These are phyloP conservation scores for Austrolebias charrua DNA, from an alignment of 2,797 vertebrate genomes.

Conservation along the genomic window DNA sequence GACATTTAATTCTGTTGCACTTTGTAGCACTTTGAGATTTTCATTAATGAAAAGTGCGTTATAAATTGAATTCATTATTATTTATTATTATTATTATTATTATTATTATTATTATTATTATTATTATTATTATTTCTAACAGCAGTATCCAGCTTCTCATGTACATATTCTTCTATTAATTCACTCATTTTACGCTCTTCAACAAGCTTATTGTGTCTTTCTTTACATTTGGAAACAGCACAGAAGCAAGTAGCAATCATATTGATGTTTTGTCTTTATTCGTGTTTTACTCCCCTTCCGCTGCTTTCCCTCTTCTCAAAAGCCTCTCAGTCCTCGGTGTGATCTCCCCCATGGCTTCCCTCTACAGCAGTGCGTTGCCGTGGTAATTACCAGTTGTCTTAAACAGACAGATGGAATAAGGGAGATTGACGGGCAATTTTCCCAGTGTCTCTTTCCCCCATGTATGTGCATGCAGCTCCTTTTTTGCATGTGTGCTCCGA, in stretches of 20 bases:
- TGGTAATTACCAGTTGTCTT: constrained; percentile 82
- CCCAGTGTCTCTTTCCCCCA: constrained; percentile 60
- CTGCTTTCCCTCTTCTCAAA: constrained; percentile 36
- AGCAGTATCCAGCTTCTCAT: too few species aligned
- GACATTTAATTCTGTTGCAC: too few species aligned
- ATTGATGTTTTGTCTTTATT: constrained; percentile 47
- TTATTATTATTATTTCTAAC: too few species aligned
- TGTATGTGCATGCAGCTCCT: constrained; percentile 33
- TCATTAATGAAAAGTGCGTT: too few species aligned
- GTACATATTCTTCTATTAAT: constrained; percentile 15
- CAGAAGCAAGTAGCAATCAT: constrained; percentile 43
- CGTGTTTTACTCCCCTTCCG: constrained; percentile 49
- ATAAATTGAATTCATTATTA: too few species aligned
- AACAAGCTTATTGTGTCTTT: constrained; percentile 19
- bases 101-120: too few species aligned
- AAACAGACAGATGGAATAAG: constrained; percentile 83
- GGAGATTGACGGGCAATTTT: constrained; percentile 79
- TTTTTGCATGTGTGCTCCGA: constrained; percentile 25
- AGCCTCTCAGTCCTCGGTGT: constrained; percentile 56
- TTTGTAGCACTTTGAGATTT: too few species aligned
- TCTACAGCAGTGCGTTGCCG: constrained; percentile 71
- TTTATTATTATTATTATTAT: too few species aligned
- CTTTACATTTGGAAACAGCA: constrained; percentile 27
- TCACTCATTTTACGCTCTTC: constrained; percentile 22
- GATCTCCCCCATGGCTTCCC: constrained; percentile 69